Conservation (phyloP, 2,797 vertebrate genomes). For the Schizopygopsis pylzovi region DNA sequence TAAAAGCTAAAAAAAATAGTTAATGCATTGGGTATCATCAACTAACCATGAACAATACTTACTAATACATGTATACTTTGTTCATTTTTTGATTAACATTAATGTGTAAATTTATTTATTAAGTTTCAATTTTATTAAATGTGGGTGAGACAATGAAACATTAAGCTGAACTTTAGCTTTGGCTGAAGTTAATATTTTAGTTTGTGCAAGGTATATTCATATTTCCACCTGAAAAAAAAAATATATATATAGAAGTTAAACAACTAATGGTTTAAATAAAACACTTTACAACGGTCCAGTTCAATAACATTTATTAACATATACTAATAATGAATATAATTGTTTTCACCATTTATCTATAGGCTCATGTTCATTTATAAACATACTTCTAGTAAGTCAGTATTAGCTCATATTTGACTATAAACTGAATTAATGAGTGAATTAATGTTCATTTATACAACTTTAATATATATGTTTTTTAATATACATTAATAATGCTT, state of each 20-base stretch:
- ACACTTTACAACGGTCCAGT: neutral
- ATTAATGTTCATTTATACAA: neutral
- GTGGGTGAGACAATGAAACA: neutral
- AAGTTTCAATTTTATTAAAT: neutral
- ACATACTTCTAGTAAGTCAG: neutral
- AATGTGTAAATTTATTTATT: neutral
- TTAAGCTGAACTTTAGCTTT: neutral
- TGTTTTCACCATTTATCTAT: neutral
- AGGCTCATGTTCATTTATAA: neutral
- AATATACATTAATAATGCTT: neutral
- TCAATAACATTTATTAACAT: neutral
- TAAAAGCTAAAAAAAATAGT: neutral
- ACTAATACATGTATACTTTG: neutral
- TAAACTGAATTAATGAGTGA: neutral
- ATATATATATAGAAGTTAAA: neutral
- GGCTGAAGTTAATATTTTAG: neutral
- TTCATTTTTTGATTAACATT: neutral
- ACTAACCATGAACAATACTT: no score
- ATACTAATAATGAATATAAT: neutral
- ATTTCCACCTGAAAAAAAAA: no score
- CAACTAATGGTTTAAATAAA: neutral
- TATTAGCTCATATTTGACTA: neutral
- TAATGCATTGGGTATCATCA: no score
- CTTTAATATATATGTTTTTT: no score
- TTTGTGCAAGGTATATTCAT: neutral